These are phyloP conservation scores for Ormyrus thymus DNA, from an alignment of 2,888 invertebrate genomes.

Conservation along the genomic window DNA sequence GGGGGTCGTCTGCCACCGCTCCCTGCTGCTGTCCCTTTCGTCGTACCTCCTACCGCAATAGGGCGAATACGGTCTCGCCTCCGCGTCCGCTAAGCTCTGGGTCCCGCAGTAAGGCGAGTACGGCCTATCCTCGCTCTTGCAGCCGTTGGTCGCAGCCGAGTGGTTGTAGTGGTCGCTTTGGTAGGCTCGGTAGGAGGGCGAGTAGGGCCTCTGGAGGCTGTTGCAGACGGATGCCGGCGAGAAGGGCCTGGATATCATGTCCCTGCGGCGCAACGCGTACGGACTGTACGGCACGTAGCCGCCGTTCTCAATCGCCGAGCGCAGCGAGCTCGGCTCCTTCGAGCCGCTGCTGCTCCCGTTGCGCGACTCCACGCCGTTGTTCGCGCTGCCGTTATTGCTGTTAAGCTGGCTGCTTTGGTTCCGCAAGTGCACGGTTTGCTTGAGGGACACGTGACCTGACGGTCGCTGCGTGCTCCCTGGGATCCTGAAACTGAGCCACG, in stretches of 20 bases:
- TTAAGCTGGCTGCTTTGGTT: constrained; percentile 55
- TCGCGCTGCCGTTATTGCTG: not conserved
- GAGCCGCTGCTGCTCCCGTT: not conserved
- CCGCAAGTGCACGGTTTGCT: constrained; percentile 67
- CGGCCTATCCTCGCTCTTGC: constrained; percentile 56
- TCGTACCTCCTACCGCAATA: constrained; percentile 65
- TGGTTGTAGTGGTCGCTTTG: constrained; percentile 60
- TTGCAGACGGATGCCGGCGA: constrained; percentile 62
- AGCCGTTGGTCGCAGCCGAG: constrained; percentile 61
- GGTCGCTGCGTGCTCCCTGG: constrained; percentile 56
- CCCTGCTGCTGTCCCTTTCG: constrained; percentile 64
- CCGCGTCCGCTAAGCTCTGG: constrained; percentile 59
- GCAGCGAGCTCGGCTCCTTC: too few relatives aligned
- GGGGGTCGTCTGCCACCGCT: constrained; percentile 67
- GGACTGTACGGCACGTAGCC: constrained; percentile 71
- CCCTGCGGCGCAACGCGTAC: constrained; percentile 69
- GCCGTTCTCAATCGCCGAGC: constrained; percentile 63
- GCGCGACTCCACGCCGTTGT: constrained; percentile 20
- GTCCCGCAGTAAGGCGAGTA: constrained; percentile 64
- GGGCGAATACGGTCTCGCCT: constrained; percentile 65
- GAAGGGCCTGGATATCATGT: constrained; percentile 66
- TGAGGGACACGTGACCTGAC: constrained; percentile 70
- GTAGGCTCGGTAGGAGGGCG: constrained; percentile 67
- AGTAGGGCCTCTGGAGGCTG: constrained; percentile 67
- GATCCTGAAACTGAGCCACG: constrained; percentile 48